A percentile compares a stretch with the other conserved stretches of the same genome.
Evolutionary conservation across 2,888 invertebrate species (phyloP).

Genomic region (Ochropacha duplaris): DNA sequence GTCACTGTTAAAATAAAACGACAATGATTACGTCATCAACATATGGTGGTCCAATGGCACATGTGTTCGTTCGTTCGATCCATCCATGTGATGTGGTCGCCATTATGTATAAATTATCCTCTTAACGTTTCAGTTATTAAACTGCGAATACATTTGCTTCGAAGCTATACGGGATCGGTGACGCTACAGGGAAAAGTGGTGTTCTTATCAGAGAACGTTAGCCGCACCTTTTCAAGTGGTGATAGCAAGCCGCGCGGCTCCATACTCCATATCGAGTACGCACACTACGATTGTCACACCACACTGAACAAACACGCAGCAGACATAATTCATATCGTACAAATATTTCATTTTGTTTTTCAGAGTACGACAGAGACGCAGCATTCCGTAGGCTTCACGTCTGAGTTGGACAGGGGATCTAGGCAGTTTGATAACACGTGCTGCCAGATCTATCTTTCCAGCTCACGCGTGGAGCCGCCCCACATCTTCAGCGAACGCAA

Average conservation of each 20-base stretch:
- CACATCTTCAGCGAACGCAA: conserved; percentile 7
- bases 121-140: conserved; percentile 40
- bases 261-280: conserved; percentile 59
- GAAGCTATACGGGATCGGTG: conserved; percentile 61
- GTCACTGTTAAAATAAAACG: conserved; percentile 46
- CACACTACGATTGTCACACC: conserved; percentile 66
- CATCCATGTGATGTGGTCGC: conserved; percentile 45
- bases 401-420: conserved; percentile 84
- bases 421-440: conserved; percentile 72
- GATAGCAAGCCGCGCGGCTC: conserved; percentile 68
- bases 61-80: conserved; percentile 52
- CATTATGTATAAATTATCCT: conserved; percentile 48
- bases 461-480: conserved; percentile 75
- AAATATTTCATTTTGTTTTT: conserved; percentile 48
- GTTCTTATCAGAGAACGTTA: conserved; percentile 77
- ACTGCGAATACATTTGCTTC: conserved; percentile 52
- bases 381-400: conserved; percentile 58
- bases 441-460: conserved; percentile 85
- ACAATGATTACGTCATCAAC: conserved; percentile 68
- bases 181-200: conserved; percentile 75
- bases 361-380: conserved; percentile 36
- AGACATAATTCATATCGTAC: conserved; percentile 34
- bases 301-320: conserved; percentile 57
- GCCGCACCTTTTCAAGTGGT: conserved; percentile 78
- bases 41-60: conserved; percentile 68